A percentile compares a stretch with the other conserved stretches of the same genome.
Evolutionary conservation across 1,140 invertebrate species (phyloP).

Genomic region (Brachionus angularis): DNA sequence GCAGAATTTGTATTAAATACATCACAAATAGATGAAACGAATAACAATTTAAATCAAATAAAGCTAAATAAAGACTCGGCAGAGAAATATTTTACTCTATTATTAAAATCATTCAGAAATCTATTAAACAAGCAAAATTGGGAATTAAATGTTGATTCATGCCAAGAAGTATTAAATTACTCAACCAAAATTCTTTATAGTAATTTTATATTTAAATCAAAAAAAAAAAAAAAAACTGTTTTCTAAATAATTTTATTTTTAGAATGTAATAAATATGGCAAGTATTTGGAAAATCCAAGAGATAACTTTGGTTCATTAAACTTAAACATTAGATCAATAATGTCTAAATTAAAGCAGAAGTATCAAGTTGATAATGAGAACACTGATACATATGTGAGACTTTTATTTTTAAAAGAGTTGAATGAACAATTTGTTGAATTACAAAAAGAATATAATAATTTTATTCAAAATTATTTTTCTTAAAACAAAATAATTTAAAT

Average conservation of each 20-base stretch:
- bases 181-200: conserved; percentile 7
- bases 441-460: conserved; percentile 31
- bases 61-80: conserved; percentile 1
- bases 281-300: not conserved
- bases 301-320: conserved; percentile 27
- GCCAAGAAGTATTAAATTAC: conserved; percentile 12
- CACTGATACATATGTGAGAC: conserved; percentile 14
- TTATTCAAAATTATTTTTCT: conserved; percentile 1
- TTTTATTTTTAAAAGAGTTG: conserved; percentile 35
- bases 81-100: conserved; percentile 41
- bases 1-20: conserved; percentile 26
- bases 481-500: not conserved
- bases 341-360: conserved; percentile 35
- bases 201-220: no score
- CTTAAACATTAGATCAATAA: conserved; percentile 19
- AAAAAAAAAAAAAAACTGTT: not conserved
- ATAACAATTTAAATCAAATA: conserved; percentile 9
- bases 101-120: conserved; percentile 34
- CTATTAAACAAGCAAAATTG: conserved; percentile 25
- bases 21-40: conserved; percentile 32
- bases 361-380: conserved; percentile 27
- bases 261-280: conserved; percentile 30
- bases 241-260: not conserved
- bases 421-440: conserved; percentile 30
- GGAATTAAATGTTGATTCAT: conserved; percentile 14